A percentile compares a stretch with the other conserved stretches of the same genome.
Evolutionary conservation across 2,888 invertebrate genomes (phyloP).

Genomic region (Tyria jacobaeae): DNA sequence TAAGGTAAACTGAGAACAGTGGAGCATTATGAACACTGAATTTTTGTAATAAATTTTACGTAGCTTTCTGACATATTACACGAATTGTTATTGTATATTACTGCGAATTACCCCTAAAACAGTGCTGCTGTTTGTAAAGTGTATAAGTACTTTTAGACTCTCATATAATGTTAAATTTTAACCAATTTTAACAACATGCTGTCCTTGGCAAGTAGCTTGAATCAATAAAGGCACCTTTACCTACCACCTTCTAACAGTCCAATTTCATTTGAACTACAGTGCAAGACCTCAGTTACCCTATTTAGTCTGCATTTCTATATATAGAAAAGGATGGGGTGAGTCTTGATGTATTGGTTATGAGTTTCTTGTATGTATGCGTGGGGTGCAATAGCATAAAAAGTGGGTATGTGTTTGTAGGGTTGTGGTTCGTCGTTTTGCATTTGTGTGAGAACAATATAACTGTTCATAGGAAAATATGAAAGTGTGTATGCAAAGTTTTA

Average conservation of each 20-base stretch:
- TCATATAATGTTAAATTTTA: too few species aligned
- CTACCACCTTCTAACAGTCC: constrained; percentile 48
- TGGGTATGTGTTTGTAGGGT: constrained; percentile 58
- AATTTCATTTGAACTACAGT: constrained; percentile 53
- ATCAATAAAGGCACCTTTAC: constrained; percentile 58
- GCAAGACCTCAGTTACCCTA: constrained; percentile 40
- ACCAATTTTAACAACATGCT: not conserved
- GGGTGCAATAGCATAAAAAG: constrained; percentile 61
- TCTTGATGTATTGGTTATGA: constrained; percentile 52
- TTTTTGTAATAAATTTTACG: too few species aligned
- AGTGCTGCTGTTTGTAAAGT: not conserved
- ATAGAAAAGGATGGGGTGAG: constrained; percentile 41
- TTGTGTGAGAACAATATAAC: constrained; percentile 44
- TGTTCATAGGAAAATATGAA: constrained; percentile 44
- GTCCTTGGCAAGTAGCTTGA: constrained; percentile 50
- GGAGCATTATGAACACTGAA: too few species aligned
- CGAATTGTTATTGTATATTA: too few species aligned
- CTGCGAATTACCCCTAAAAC: too few species aligned
- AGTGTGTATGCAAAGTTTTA: too few species aligned
- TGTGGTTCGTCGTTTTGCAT: constrained; percentile 59
- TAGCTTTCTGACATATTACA: too few species aligned
- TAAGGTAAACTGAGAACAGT: too few species aligned
- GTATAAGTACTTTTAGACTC: not conserved
- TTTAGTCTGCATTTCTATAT: constrained; percentile 35
- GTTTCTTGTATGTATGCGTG: constrained; percentile 57